A percentile compares a stretch with the other conserved stretches of the same genome.
Evolutionary conservation across 2,113 vertebrate genomes (phyloP).

Genomic region (Leiothrix lutea): DNA sequence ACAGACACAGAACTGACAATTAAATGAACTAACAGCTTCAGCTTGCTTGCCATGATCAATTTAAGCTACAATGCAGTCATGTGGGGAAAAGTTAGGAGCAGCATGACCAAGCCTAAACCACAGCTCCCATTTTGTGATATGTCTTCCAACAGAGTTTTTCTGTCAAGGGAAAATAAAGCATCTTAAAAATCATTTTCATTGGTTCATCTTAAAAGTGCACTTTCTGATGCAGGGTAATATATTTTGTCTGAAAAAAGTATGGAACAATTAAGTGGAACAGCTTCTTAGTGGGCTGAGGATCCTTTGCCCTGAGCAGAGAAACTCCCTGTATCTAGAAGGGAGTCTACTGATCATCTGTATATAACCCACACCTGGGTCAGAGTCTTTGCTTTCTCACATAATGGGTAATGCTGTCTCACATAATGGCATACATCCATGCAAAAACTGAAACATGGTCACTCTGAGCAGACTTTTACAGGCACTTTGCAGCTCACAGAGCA

Average conservation of each 20-base stretch:
- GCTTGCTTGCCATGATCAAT: slow-evolving; percentile 14
- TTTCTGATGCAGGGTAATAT: not conserved
- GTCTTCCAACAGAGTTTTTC: not conserved
- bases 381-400: not conserved
- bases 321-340: not conserved
- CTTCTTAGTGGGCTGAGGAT: not conserved
- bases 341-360: not conserved
- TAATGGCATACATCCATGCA: not conserved
- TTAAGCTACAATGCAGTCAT: not conserved
- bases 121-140: not conserved
- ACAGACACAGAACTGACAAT: slow-evolving; percentile 28
- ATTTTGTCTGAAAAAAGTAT: not conserved
- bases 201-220: not conserved
- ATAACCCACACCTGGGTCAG: not conserved
- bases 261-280: not conserved
- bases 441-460: not conserved
- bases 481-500: not conserved
- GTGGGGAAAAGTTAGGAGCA: not conserved
- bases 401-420: no score
- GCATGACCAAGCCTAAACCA: not conserved
- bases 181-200: not conserved
- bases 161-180: not conserved
- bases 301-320: not conserved
- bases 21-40: slow-evolving; percentile 29
- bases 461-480: not conserved